Conservation (phyloP, 2,797 vertebrate species). For the Typhlichthys subterraneus region DNA sequence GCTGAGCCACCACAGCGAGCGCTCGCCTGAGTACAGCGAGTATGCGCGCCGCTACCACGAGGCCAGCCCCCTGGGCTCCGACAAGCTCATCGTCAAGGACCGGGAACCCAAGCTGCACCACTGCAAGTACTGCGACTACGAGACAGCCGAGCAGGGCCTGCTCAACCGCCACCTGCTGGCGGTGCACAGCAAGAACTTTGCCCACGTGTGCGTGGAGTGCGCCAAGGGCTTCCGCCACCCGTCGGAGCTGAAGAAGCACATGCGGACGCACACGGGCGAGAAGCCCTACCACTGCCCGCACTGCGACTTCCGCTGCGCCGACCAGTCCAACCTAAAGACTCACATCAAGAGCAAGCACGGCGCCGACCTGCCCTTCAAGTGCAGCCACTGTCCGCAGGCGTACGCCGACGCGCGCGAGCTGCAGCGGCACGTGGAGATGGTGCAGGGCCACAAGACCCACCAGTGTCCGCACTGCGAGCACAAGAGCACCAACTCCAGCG, state of each 20-base stretch:
- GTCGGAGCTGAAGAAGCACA: constrained; percentile 96
- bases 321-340: constrained; percentile 96
- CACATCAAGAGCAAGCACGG: constrained; percentile 98
- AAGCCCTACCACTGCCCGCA: constrained; percentile 99
- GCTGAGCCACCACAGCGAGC: constrained; percentile 91
- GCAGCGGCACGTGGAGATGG: constrained; percentile 88
- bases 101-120: constrained; percentile 95
- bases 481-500: constrained; percentile 98
- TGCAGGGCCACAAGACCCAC: constrained; percentile 94
- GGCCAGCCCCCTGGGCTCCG: constrained; percentile 92
- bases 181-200: constrained; percentile 93
- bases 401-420: constrained; percentile 94
- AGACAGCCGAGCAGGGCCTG: constrained; percentile 93
- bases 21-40: constrained; percentile 91
- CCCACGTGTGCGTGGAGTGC: constrained; percentile 90
- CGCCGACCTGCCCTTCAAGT: constrained; percentile 97
- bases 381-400: constrained; percentile 97
- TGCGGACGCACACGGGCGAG: constrained; percentile 97
- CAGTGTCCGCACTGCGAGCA: constrained; percentile 98
- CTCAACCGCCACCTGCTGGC: constrained; percentile 96
- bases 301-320: constrained; percentile 97
- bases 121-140: constrained; percentile 98
- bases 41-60: constrained; percentile 94
- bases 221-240: constrained; percentile 94
- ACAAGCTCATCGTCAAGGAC: constrained; percentile 96